Percentiles rank a stretch among this genome's conserved stretches.
These are phyloP conservation scores for Amphiprion ocellaris DNA, from an alignment of 2,113 vertebrate genomes.

Conservation along the genomic window DNA sequence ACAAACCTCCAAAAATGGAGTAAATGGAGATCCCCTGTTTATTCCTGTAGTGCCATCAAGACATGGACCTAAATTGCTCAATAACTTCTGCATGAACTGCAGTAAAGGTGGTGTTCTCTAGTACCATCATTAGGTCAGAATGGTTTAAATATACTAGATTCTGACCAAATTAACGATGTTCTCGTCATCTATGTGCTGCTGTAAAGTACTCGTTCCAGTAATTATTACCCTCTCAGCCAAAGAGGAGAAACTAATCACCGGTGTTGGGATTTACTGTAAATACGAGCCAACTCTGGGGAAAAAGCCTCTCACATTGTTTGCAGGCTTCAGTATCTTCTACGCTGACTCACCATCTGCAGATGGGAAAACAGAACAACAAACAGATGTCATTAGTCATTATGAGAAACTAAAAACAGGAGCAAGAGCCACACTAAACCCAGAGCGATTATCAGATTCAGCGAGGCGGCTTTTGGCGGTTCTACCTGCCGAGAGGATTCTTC, in stretches of 20 bases:
- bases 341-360: slow-evolving; percentile 8
- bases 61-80: no score
- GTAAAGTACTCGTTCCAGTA: background rate
- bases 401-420: slow-evolving; percentile 9
- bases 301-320: slow-evolving; percentile 21
- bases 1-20: no score
- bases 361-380: slow-evolving; percentile 40
- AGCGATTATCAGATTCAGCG: slow-evolving; percentile 12
- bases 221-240: slow-evolving; percentile 12
- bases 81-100: no score
- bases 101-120: no score
- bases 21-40: no score
- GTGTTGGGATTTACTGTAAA: slow-evolving; percentile 18
- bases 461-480: background rate
- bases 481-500: background rate
- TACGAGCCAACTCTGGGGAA: slow-evolving; percentile 4
- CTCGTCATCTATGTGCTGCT: background rate
- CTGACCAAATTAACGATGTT: no score
- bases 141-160: no score
- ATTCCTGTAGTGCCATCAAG: no score
- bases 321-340: background rate
- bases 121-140: no score
- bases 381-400: slow-evolving; percentile 33
- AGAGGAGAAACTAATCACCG: slow-evolving; percentile 13
- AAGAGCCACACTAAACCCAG: background rate